Percentiles rank a stretch among this genome's conserved stretches.
Conservation (phyloP, 2,113 vertebrate genomes). For the Myxocyprinus asiaticus region DNA sequence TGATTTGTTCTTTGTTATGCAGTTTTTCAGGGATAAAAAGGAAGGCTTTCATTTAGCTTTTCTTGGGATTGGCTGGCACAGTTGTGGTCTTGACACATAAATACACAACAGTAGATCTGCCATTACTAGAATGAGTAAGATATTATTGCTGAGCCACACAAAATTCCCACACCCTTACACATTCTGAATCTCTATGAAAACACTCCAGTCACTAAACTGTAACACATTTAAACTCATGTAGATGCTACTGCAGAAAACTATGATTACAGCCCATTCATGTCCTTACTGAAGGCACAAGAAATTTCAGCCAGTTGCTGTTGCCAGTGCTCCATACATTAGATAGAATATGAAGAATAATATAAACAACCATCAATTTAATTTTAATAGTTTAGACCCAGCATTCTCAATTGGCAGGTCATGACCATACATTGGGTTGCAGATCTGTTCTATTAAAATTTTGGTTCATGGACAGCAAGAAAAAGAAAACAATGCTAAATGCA, state of each 20-base stretch:
- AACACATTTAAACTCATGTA: constrained; percentile 32
- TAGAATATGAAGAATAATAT: too few species aligned
- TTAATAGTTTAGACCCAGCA: too few species aligned
- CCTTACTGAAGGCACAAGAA: too few species aligned
- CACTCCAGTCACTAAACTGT: constrained; percentile 23
- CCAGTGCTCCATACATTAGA: too few species aligned
- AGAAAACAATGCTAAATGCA: too few species aligned
- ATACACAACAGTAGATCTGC: constrained; percentile 53
- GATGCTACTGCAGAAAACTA: neutral
- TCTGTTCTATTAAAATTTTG: too few species aligned
- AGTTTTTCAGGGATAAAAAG: constrained; percentile 52
- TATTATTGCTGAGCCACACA: constrained; percentile 56
- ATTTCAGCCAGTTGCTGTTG: too few species aligned
- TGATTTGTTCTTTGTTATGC: constrained; percentile 57
- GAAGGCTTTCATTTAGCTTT: constrained; percentile 44
- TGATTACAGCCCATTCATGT: too few species aligned
- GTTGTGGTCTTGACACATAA: constrained; percentile 53
- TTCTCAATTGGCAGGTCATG: too few species aligned
- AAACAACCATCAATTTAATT: too few species aligned
- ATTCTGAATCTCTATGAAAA: constrained; percentile 48
- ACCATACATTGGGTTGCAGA: too few species aligned
- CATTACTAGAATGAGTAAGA: constrained; percentile 55
- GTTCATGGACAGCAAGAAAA: too few species aligned
- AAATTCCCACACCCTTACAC: constrained; percentile 46
- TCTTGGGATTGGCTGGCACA: constrained; percentile 44